Conservation (phyloP, 2,888 invertebrate species). For the Brachynemurus nebulosus region DNA sequence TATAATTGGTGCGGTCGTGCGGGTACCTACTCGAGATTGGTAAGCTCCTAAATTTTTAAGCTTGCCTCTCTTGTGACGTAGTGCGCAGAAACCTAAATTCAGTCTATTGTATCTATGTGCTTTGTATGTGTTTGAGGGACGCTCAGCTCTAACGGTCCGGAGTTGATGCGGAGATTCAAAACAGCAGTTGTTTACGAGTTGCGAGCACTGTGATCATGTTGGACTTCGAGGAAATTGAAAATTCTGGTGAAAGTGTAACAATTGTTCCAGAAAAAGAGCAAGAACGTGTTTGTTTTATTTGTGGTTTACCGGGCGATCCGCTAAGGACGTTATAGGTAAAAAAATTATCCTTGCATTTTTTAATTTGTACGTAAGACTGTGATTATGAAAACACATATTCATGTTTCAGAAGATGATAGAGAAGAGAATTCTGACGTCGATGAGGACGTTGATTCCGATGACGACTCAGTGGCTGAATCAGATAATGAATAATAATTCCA, state of each 20-base stretch:
- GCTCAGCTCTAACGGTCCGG: neutral
- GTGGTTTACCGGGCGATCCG: neutral
- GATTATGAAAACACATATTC: constrained; percentile 11
- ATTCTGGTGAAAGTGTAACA: neutral
- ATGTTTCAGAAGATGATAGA: constrained; percentile 19
- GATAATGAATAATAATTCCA: constrained; percentile 16
- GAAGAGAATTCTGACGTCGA: constrained; percentile 18
- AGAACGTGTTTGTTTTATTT: constrained; percentile 1
- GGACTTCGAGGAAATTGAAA: neutral
- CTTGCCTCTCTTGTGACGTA: too few relatives aligned
- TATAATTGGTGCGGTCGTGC: too few relatives aligned
- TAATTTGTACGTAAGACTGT: neutral
- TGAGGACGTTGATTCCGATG: constrained; percentile 15
- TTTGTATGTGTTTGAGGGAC: too few relatives aligned
- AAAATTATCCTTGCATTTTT: neutral
- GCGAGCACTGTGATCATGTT: neutral
- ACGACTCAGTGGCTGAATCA: constrained; percentile 16
- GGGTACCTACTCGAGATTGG: too few relatives aligned
- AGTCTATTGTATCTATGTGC: too few relatives aligned
- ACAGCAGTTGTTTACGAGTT: neutral
- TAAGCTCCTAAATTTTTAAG: too few relatives aligned
- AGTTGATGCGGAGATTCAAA: neutral
- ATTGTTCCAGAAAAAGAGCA: neutral
- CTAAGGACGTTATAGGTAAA: neutral
- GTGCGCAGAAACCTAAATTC: too few relatives aligned